These are phyloP conservation scores for Galaxias olidus DNA, from an alignment of 2,797 vertebrate species.

Conservation along the genomic window DNA sequence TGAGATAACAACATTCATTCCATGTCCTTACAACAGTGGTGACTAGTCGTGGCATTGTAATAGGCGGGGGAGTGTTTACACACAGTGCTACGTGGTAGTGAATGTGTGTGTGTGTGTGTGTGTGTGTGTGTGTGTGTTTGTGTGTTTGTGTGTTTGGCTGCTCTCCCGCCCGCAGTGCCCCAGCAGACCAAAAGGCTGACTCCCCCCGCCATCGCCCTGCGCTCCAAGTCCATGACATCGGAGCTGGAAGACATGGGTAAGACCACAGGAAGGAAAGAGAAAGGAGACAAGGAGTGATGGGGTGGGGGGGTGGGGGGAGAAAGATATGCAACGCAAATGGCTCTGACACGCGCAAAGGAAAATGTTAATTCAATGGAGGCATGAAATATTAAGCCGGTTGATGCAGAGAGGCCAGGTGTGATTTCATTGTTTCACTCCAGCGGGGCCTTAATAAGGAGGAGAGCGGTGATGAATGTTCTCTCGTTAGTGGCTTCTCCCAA, in stretches of 20 bases:
- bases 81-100: neutral
- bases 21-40: slow-evolving; percentile 45
- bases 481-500: neutral
- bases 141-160: slow-evolving; percentile 56
- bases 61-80: slow-evolving; percentile 51
- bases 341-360: slow-evolving; percentile 15
- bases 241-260: slow-evolving; percentile 96
- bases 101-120: slow-evolving; percentile 61
- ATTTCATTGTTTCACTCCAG: slow-evolving; percentile 16
- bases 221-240: slow-evolving; percentile 96
- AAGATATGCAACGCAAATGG: neutral
- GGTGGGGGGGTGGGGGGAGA: slow-evolving; percentile 2
- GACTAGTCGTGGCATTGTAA: slow-evolving; percentile 39
- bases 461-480: slow-evolving; percentile 25
- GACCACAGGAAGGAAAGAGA: slow-evolving; percentile 42
- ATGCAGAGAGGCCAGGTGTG: slow-evolving; percentile 28
- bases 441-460: slow-evolving; percentile 5
- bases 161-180: slow-evolving; percentile 76
- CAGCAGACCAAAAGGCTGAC: slow-evolving; percentile 89
- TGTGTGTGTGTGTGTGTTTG: slow-evolving; percentile 59
- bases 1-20: slow-evolving; percentile 23
- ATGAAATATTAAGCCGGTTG: slow-evolving; percentile 44
- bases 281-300: slow-evolving; percentile 17
- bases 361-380: slow-evolving; percentile 11
- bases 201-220: slow-evolving; percentile 90